Base-by-base conservation (phyloP, 2,113 vertebrate genomes). In the Sebastes fasciatus region DNA sequence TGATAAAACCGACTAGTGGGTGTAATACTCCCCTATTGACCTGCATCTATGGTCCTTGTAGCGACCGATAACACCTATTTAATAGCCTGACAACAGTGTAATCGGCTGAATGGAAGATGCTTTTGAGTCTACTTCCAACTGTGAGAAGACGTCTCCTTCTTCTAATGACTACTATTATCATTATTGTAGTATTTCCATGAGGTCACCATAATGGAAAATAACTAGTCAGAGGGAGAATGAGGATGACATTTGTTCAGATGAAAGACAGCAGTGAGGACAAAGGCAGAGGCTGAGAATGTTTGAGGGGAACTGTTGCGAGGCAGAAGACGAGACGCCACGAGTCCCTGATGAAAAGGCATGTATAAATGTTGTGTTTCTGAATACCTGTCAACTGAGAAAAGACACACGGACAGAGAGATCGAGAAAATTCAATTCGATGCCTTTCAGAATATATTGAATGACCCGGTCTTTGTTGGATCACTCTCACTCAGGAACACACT, bases 401-500 rank as follows among this genome's bases (percentile, higher is more conserved):
- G 21, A 75, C 58, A 26, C 17, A 23, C 58, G 77, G 60, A 82
- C 19, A 4, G 17, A 60, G 57, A 74, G 52, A 74, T 26, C 34
- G 66, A 57, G 61, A 43, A 69, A 83, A 81, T 84, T 83, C 68
- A 74, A 85, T 84, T 85, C 55, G 52, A 21, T 61, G 68, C 81
- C 77, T 89, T 88, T 80, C 64, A 84, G 69, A 63, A 57, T 23
- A 79, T 89, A 87, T 72, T 77, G 77, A 91, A 88, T 83, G 84
- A 90, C 65, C 81, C 8, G 4, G 52, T 82, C 79, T 80, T 90
- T 86, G 81, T 87, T 76, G 61, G 60, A 79, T 88, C 75, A 75
- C 51, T 75, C 60, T 58, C 82, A 87, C 82, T n/a, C 5, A 83
- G 74, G 81, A 91, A 86, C 42, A 63, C 54, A 60, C 19, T 23